These are phyloP conservation scores for Microcaecilia unicolor DNA, from an alignment of 2,797 vertebrate species.

Conservation along the genomic window DNA sequence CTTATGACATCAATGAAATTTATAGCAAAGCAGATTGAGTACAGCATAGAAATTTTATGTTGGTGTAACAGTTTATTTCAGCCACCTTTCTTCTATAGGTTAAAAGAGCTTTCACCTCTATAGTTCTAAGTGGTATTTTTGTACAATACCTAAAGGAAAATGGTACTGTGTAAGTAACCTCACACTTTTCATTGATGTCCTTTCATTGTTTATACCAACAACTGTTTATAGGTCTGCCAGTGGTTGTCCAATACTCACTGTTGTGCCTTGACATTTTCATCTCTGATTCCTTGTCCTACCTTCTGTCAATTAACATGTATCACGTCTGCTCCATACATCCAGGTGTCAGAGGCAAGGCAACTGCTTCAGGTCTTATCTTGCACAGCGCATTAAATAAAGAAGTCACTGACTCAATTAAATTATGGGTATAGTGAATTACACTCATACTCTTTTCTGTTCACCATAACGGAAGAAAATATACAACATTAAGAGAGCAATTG, in stretches of 20 bases:
- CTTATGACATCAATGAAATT: conserved; percentile 35
- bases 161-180: conserved; percentile 18
- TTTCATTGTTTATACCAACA: conserved; percentile 12
- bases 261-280: conserved; percentile 3
- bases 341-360: neutral
- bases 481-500: too few relatives aligned
- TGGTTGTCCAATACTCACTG: conserved; percentile 14
- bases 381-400: neutral
- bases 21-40: conserved; percentile 36
- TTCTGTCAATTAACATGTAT: conserved; percentile 2
- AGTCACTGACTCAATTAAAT: neutral
- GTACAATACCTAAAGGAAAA: conserved; percentile 12
- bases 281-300: conserved; percentile 3
- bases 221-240: conserved; percentile 7
- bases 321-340: neutral
- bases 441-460: conserved; percentile 1
- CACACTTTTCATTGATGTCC: conserved; percentile 23
- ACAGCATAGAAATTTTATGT: conserved; percentile 1
- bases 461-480: too few relatives aligned
- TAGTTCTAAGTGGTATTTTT: conserved; percentile 33
- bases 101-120: conserved; percentile 38
- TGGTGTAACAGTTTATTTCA: conserved; percentile 16
- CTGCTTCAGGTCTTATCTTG: neutral
- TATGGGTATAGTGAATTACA: neutral
- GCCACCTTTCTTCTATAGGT: conserved; percentile 25